Conservation (phyloP, 2,888 invertebrate species). For the Ochlodes sylvanus region DNA sequence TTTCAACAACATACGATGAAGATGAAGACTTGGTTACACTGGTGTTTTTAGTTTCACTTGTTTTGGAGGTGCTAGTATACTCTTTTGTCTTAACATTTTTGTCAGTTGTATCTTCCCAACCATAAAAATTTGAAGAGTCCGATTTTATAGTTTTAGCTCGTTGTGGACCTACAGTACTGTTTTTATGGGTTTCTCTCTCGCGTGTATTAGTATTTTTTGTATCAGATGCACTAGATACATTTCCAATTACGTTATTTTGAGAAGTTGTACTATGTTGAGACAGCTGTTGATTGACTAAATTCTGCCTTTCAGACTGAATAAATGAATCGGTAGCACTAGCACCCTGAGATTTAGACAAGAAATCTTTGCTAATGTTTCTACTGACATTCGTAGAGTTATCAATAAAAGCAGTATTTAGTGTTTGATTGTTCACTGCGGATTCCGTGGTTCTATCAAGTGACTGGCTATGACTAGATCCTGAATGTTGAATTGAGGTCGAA, state of each 20-base stretch:
- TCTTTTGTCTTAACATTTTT: constrained; percentile 66
- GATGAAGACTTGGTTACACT: constrained; percentile 86
- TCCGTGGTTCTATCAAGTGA: constrained; percentile 71
- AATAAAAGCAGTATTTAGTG: constrained; percentile 76
- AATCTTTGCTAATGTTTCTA: constrained; percentile 56
- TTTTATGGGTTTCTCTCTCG: constrained; percentile 62
- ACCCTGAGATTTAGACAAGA: constrained; percentile 64
- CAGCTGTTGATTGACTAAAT: constrained; percentile 61
- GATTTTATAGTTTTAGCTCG: constrained; percentile 64
- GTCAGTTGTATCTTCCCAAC: constrained; percentile 68
- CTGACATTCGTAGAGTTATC: constrained; percentile 59
- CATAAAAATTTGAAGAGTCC: constrained; percentile 70
- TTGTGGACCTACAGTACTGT: constrained; percentile 61
- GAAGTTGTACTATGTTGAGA: constrained; percentile 50
- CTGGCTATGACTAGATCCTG: constrained; percentile 68
- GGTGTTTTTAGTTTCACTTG: constrained; percentile 82
- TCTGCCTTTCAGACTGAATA: constrained; percentile 75
- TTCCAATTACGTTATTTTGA: constrained; percentile 47
- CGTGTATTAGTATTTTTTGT: constrained; percentile 61
- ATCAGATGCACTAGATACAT: constrained; percentile 50
- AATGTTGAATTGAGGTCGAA: constrained; percentile 71
- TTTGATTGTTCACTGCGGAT: constrained; percentile 68
- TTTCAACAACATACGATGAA: constrained; percentile 87
- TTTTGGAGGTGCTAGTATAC: constrained; percentile 70
- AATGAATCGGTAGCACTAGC: constrained; percentile 72